phyloP scores from a whole-genome alignment of 2,888 invertebrate species.

The Eupithecia tripunctaria region DNA sequence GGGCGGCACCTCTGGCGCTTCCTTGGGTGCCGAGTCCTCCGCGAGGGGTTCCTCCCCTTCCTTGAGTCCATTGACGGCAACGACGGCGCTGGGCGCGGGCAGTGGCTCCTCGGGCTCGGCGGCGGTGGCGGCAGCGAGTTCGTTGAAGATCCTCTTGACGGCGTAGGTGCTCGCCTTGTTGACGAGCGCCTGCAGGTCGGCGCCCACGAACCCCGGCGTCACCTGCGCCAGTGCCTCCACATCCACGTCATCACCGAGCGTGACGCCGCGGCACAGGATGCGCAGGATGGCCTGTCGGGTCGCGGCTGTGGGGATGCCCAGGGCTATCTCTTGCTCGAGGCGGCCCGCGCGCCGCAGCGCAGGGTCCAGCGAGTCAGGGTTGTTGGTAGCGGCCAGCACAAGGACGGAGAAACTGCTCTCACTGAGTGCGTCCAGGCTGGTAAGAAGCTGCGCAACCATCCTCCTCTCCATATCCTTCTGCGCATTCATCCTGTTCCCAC shows the following conservation, averaged over 20 bases:
- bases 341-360: conserved; percentile 95
- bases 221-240: conserved; percentile 90
- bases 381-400: conserved; percentile 97
- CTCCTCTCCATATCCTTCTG: conserved; percentile 98
- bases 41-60: background rate
- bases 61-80: conserved; percentile 2
- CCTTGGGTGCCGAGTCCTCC: background rate
- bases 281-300: conserved; percentile 92
- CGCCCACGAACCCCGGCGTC: conserved; percentile 98
- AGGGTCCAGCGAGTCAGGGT: conserved; percentile 96
- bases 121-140: conserved; percentile 58
- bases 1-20: background rate
- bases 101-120: background rate
- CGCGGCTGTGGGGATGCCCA: conserved; percentile 96
- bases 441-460: conserved; percentile 96
- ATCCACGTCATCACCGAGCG: conserved; percentile 88
- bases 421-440: conserved; percentile 92
- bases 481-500: conserved; percentile 94
- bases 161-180: conserved; percentile 95
- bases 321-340: conserved; percentile 96
- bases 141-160: conserved; percentile 86
- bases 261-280: conserved; percentile 88
- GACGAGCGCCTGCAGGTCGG: conserved; percentile 94
- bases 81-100: background rate
- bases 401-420: conserved; percentile 87